Conservation (phyloP, 2,888 invertebrate species). For the Caenorhabditis angaria region DNA sequence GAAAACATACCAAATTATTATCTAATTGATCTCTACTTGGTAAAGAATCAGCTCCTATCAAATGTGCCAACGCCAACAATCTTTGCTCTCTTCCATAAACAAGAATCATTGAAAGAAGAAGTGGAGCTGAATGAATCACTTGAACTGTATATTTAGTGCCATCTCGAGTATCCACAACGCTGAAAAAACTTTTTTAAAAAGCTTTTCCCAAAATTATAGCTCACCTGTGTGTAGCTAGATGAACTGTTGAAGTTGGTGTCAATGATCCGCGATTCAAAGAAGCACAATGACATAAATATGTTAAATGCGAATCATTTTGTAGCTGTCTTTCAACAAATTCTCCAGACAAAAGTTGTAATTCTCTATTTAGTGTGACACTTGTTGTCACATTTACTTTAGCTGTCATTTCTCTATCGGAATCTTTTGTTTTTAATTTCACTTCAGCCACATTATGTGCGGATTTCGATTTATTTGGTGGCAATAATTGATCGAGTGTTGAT, state of each 20-base stretch:
- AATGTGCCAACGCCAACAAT: conserved; percentile 74
- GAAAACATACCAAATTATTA: conserved; percentile 61
- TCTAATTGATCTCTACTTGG: conserved; percentile 73
- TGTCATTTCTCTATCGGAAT: conserved; percentile 54
- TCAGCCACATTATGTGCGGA: conserved; percentile 69
- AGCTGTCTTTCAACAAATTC: conserved; percentile 61
- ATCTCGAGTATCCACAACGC: conserved; percentile 72
- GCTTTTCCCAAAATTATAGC: too few species aligned
- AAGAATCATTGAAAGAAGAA: conserved; percentile 75
- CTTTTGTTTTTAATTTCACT: conserved; percentile 65
- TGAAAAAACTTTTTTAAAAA: too few species aligned
- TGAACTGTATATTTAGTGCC: conserved; percentile 74
- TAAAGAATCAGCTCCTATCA: conserved; percentile 74
- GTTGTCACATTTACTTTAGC: conserved; percentile 69
- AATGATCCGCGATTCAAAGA: conserved; percentile 66
- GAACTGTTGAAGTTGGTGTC: conserved; percentile 58
- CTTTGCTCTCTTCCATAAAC: conserved; percentile 71
- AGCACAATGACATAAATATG: conserved; percentile 67
- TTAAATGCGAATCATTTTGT: conserved; percentile 63
- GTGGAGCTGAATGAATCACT: conserved; percentile 74
- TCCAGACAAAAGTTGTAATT: conserved; percentile 69
- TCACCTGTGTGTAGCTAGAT: conserved; percentile 69
- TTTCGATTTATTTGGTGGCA: conserved; percentile 73
- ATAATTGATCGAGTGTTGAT: conserved; percentile 58
- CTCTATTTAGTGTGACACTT: conserved; percentile 71